These are phyloP conservation scores for Hermaeophaga mercurialis DNA, from an alignment of 2,888 invertebrate species.

Conservation along the genomic window DNA sequence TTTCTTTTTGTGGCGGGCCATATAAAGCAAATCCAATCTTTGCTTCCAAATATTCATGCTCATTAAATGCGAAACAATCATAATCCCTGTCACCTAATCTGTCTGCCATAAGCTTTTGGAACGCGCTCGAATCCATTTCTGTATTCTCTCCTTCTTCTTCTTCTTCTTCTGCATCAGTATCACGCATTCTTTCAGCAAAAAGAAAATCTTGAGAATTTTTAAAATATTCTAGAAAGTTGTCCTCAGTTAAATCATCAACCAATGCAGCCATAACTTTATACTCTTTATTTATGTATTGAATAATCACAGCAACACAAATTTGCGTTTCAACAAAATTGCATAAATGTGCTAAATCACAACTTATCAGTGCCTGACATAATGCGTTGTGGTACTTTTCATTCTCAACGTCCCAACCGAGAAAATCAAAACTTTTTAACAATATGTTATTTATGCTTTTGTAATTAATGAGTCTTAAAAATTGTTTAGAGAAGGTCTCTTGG, in stretches of 20 bases:
- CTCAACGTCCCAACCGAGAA: conserved; percentile 50
- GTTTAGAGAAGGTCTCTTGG: conserved; percentile 41
- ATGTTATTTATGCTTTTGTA: conserved; percentile 38
- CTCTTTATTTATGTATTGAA: conserved; percentile 19
- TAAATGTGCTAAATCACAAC: conserved; percentile 36
- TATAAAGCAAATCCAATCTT: conserved; percentile 65
- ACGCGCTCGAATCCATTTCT: conserved; percentile 44
- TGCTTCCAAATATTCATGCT: conserved; percentile 60
- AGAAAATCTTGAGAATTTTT: conserved; percentile 35
- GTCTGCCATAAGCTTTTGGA: conserved; percentile 65
- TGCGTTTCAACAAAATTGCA: conserved; percentile 31
- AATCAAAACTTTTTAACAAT: conserved; percentile 40
- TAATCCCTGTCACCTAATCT: conserved; percentile 63
- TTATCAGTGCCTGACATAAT: conserved; percentile 37
- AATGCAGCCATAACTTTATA: conserved; percentile 18
- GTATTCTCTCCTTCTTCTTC: conserved; percentile 27
- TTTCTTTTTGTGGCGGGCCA: conserved; percentile 59
- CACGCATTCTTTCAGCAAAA: no score
- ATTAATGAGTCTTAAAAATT: conserved; percentile 41
- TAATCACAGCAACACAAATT: conserved; percentile 12
- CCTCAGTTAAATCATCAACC: conserved; percentile 34
- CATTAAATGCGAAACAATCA: conserved; percentile 61
- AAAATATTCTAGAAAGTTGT: conserved; percentile 34
- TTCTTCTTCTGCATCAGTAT: conserved; percentile 37
- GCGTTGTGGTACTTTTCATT: conserved; percentile 40